A percentile compares a stretch with the other conserved stretches of the same genome.
Evolutionary conservation across 2,888 invertebrate species (phyloP).

Genomic region (Cremastobaeus sp.): DNA sequence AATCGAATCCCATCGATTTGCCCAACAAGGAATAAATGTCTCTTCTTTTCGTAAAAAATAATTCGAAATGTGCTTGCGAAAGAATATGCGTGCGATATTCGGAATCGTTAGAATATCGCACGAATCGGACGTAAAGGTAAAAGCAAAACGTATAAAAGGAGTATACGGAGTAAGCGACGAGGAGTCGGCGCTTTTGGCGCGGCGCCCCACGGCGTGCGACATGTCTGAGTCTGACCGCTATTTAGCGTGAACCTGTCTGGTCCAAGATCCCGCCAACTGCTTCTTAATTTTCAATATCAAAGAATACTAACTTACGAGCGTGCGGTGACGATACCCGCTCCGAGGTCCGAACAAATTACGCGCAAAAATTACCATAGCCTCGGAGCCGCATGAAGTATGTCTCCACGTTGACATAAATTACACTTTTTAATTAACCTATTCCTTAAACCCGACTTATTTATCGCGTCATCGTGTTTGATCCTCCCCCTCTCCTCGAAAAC

Average conservation of each 20-base stretch:
- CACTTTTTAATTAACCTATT: slow-evolving; percentile 55
- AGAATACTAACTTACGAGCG: slow-evolving; percentile 61
- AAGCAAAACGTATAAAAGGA: slow-evolving; percentile 44
- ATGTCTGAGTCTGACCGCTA: slow-evolving; percentile 75
- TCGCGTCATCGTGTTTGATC: slow-evolving; percentile 10
- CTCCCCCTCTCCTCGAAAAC: neutral
- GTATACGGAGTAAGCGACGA: slow-evolving; percentile 26
- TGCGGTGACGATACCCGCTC: slow-evolving; percentile 22
- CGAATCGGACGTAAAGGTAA: slow-evolving; percentile 19
- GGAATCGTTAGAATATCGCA: slow-evolving; percentile 72
- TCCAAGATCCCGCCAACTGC: slow-evolving; percentile 62
- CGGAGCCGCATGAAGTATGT: slow-evolving; percentile 40
- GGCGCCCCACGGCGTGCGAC: slow-evolving; percentile 76
- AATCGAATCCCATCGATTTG: too few species aligned
- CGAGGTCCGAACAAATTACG: slow-evolving; percentile 39
- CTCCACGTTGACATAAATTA: slow-evolving; percentile 43
- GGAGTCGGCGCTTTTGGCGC: slow-evolving; percentile 74
- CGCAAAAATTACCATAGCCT: slow-evolving; percentile 56
- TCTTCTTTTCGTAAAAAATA: neutral
- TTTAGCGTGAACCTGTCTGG: slow-evolving; percentile 77
- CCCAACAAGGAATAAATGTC: too few species aligned
- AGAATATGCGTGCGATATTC: slow-evolving; percentile 27
- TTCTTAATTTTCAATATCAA: slow-evolving; percentile 71
- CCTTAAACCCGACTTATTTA: slow-evolving; percentile 38
- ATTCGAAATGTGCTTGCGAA: neutral